A percentile compares a stretch with the other conserved stretches of the same genome.
These are phyloP conservation scores for Acanthosepion pharaonis DNA, from an alignment of 2,888 invertebrate species.

Conservation along the genomic window DNA sequence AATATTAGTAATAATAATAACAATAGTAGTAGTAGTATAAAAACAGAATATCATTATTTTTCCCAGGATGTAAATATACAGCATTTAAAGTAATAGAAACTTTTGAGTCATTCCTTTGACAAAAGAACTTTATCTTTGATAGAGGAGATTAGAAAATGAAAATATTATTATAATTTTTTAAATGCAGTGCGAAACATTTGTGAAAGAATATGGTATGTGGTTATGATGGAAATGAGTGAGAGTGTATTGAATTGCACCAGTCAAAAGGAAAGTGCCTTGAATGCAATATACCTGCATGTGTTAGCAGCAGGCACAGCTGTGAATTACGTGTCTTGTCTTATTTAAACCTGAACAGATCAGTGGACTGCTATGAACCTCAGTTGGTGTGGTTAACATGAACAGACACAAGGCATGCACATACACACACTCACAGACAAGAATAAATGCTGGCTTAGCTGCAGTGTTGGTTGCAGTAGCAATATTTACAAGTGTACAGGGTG, in stretches of 20 bases:
- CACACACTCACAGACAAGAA: background rate
- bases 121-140: background rate
- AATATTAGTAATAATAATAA: too few relatives aligned
- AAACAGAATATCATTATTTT: background rate
- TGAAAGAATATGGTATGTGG: background rate
- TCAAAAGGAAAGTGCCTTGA: background rate
- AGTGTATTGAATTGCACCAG: background rate
- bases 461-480: background rate
- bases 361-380: background rate
- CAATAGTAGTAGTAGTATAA: too few relatives aligned
- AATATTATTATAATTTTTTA: background rate
- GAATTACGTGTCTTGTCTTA: background rate
- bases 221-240: background rate
- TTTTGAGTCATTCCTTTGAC: background rate
- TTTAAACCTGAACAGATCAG: background rate
- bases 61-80: background rate
- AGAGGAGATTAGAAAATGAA: background rate
- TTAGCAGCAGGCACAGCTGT: slow-evolving; percentile 6
- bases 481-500: too few relatives aligned
- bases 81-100: background rate
- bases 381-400: background rate
- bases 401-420: background rate
- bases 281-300: background rate
- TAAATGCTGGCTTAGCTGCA: background rate
- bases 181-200: background rate